phyloP scores from a whole-genome alignment of 1,140 invertebrate species.

The Neodiprion lecontei region DNA sequence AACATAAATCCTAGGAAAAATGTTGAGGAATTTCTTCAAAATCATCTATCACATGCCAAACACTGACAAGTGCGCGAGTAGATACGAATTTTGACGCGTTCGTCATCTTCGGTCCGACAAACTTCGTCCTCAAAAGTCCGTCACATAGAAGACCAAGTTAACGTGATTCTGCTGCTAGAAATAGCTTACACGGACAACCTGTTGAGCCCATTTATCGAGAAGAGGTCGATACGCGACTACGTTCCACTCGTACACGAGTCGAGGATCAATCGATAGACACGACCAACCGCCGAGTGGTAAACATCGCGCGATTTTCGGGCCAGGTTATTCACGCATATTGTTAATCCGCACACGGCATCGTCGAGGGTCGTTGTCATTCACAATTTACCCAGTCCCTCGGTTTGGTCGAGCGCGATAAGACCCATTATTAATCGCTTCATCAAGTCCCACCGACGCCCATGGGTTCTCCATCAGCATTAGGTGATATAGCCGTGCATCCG shows the following conservation, averaged over 20 bases:
- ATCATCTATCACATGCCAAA: no score
- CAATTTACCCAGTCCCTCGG: background rate
- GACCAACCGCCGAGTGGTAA: background rate
- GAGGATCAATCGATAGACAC: background rate
- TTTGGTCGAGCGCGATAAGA: background rate
- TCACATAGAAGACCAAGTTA: background rate
- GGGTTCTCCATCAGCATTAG: no score
- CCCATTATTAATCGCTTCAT: background rate
- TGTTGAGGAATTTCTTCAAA: no score
- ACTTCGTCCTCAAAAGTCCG: no score
- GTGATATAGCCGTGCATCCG: no score
- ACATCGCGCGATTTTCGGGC: background rate
- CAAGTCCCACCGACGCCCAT: background rate
- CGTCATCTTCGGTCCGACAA: no score
- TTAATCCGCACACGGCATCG: no score
- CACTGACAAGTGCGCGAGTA: no score
- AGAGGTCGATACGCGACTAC: background rate
- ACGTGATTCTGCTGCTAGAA: background rate
- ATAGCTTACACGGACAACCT: conserved; percentile 4
- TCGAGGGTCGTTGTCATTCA: background rate
- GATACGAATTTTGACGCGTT: no score
- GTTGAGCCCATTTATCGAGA: background rate
- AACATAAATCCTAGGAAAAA: no score
- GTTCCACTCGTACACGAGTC: background rate
- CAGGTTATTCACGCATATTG: no score